phyloP scores from a whole-genome alignment of 2,888 invertebrate species.

The Dendrolimus pini region DNA sequence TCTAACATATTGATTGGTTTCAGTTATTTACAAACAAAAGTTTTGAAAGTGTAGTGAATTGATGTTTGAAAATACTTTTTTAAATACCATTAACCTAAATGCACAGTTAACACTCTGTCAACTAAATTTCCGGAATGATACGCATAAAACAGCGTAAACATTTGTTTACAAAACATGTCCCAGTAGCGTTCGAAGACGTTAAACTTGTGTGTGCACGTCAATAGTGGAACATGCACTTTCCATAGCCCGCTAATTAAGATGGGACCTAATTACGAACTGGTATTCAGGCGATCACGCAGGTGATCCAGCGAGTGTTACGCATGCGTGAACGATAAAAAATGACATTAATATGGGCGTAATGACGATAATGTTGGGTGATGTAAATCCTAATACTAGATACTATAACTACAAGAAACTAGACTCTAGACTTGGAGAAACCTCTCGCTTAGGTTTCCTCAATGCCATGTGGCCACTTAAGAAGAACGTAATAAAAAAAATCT shows the following conservation, averaged over 20 bases:
- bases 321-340: conserved; percentile 1
- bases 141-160: background rate
- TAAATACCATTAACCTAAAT: background rate
- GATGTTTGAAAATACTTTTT: background rate
- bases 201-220: background rate
- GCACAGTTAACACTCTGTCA: background rate
- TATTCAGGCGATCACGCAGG: conserved; percentile 9
- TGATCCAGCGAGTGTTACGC: background rate
- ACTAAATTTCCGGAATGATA: background rate
- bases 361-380: too few species aligned
- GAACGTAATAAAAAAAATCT: too few species aligned
- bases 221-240: background rate
- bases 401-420: too few species aligned
- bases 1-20: too few species aligned
- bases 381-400: too few species aligned
- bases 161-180: background rate
- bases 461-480: too few species aligned
- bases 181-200: too few species aligned
- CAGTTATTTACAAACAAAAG: too few species aligned
- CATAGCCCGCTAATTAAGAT: conserved; percentile 1
- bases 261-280: conserved; percentile 10
- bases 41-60: too few species aligned
- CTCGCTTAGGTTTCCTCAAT: too few species aligned
- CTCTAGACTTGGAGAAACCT: too few species aligned
- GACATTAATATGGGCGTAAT: background rate